phyloP scores from a whole-genome alignment of 1,140 invertebrate genomes.

The Delia radicum region DNA sequence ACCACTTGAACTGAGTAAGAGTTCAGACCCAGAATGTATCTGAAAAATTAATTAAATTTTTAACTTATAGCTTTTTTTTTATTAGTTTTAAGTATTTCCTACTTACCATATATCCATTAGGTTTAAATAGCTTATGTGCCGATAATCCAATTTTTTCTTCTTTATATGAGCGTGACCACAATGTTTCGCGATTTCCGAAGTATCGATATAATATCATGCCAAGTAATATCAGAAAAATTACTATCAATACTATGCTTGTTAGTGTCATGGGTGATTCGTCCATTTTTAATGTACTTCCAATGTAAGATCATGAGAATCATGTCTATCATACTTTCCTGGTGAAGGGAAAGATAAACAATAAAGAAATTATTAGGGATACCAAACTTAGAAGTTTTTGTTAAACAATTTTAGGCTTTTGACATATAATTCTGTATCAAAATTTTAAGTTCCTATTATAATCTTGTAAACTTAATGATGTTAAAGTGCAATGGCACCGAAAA shows the following conservation, averaged over 20 bases:
- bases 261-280: conserved; percentile 51
- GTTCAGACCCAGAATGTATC: conserved; percentile 69
- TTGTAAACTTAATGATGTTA: no score
- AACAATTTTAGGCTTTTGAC: no score
- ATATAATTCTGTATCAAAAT: no score
- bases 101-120: conserved; percentile 67
- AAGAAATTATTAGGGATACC: no score
- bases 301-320: background rate
- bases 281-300: conserved; percentile 39
- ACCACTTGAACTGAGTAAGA: conserved; percentile 64
- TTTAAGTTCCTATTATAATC: no score
- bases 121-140: conserved; percentile 62
- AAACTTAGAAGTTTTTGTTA: no score
- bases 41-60: no score
- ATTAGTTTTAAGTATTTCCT: background rate
- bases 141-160: conserved; percentile 66
- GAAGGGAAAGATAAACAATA: no score
- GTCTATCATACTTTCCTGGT: background rate
- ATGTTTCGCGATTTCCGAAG: conserved; percentile 59
- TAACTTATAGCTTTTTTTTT: no score
- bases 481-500: no score
- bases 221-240: conserved; percentile 52
- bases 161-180: conserved; percentile 62
- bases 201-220: conserved; percentile 58
- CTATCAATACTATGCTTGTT: conserved; percentile 50